A percentile compares a stretch with the other conserved stretches of the same genome.
phyloP scores from a whole-genome alignment of 2,888 invertebrate genomes.

The Callimorpha dominula region DNA sequence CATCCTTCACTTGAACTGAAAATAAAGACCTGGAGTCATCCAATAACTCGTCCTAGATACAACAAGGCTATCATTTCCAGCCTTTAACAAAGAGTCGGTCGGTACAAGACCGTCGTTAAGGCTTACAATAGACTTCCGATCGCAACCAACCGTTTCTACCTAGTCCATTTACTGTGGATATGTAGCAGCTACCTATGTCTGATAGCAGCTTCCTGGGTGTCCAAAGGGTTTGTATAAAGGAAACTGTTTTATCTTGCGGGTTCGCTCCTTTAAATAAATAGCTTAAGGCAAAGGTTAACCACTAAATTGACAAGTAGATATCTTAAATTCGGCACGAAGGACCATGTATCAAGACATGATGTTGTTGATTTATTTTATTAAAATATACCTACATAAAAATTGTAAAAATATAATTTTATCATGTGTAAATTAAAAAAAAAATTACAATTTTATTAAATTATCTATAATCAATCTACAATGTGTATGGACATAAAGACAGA shows the following conservation, averaged over 20 bases:
- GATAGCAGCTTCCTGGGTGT: neutral
- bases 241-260: neutral
- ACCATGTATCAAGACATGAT: no score
- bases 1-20: neutral
- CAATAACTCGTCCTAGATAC: neutral
- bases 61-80: conserved; percentile 5
- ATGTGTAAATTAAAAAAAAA: no score
- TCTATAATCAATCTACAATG: neutral
- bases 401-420: no score
- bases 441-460: no score
- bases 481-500: neutral
- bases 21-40: neutral
- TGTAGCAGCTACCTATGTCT: neutral
- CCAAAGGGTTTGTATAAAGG: neutral
- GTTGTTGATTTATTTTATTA: no score
- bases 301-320: neutral
- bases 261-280: neutral
- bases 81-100: conserved; percentile 1
- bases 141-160: conserved; percentile 11
- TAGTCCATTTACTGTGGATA: neutral
- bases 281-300: neutral
- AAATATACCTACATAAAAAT: no score
- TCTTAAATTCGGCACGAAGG: neutral
- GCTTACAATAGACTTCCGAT: conserved; percentile 37
- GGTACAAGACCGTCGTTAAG: conserved; percentile 11